Evolutionary conservation across 2,113 vertebrate species (phyloP).

Genomic region (Regulus satrapa): DNA sequence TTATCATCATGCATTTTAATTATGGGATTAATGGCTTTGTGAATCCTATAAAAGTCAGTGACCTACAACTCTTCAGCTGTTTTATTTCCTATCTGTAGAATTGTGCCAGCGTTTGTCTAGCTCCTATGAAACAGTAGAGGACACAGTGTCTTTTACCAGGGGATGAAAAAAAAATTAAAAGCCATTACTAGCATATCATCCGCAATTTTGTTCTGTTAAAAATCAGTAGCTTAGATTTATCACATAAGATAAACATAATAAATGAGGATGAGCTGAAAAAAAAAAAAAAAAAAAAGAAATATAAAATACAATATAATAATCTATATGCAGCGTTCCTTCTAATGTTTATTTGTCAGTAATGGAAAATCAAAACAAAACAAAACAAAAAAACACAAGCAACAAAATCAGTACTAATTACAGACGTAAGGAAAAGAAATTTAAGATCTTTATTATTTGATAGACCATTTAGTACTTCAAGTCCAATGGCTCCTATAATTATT

Average conservation of each 20-base stretch:
- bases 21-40: constrained; percentile 21
- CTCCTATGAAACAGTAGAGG: not conserved
- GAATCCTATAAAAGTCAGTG: constrained; percentile 38
- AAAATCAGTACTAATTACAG: not conserved
- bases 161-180: not conserved
- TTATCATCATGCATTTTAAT: constrained; percentile 34
- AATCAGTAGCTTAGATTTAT: not conserved
- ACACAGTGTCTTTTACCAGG: not conserved
- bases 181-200: not conserved
- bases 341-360: not conserved
- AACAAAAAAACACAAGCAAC: not conserved
- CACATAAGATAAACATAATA: not conserved
- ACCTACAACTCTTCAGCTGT: not conserved
- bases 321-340: not conserved
- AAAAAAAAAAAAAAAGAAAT: not conserved
- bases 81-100: not conserved
- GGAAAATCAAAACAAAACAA: not conserved
- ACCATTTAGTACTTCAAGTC: not conserved
- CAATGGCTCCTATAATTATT: not conserved
- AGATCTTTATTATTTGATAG: not conserved
- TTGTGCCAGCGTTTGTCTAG: not conserved
- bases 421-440: not conserved
- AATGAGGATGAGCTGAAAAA: not conserved
- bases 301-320: not conserved
- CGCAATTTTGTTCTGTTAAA: not conserved